These are phyloP conservation scores for Chelmon rostratus DNA, from an alignment of 2,797 vertebrate species.

Conservation along the genomic window DNA sequence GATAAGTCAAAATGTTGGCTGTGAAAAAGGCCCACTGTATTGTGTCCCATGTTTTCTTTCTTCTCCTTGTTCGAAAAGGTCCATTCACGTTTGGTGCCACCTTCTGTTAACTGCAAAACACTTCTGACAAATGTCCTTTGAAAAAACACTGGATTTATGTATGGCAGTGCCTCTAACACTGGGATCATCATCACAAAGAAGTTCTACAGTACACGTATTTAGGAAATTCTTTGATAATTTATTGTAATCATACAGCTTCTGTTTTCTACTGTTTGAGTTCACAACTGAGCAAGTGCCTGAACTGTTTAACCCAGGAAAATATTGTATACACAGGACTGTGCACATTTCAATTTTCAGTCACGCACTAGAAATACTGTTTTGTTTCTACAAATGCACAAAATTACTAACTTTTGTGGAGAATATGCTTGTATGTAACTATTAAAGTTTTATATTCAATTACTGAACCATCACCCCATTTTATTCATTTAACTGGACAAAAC, in stretches of 20 bases:
- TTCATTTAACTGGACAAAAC: not conserved
- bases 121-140: not conserved
- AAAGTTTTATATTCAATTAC: slow-evolving; percentile 57
- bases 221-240: slow-evolving; percentile 5
- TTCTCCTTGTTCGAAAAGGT: not conserved
- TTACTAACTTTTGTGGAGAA: slow-evolving; percentile 39
- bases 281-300: slow-evolving; percentile 18
- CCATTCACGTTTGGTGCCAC: not conserved
- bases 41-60: not conserved
- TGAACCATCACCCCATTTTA: not conserved
- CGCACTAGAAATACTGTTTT: slow-evolving; percentile 3
- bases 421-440: slow-evolving; percentile 15
- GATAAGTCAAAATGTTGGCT: slow-evolving; percentile 11
- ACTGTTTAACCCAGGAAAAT: not conserved
- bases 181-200: not conserved
- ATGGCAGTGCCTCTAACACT: not conserved
- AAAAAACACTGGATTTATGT: slow-evolving; percentile 22
- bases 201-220: slow-evolving; percentile 3
- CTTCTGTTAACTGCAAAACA: slow-evolving; percentile 3
- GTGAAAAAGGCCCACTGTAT: not conserved
- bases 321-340: not conserved
- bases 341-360: slow-evolving; percentile 1
- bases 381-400: slow-evolving; percentile 30
- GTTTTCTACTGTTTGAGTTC: not conserved
- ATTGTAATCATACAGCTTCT: slow-evolving; percentile 3